Conservation (phyloP, 2,888 invertebrate genomes). For the Drosophila infuscata region DNA sequence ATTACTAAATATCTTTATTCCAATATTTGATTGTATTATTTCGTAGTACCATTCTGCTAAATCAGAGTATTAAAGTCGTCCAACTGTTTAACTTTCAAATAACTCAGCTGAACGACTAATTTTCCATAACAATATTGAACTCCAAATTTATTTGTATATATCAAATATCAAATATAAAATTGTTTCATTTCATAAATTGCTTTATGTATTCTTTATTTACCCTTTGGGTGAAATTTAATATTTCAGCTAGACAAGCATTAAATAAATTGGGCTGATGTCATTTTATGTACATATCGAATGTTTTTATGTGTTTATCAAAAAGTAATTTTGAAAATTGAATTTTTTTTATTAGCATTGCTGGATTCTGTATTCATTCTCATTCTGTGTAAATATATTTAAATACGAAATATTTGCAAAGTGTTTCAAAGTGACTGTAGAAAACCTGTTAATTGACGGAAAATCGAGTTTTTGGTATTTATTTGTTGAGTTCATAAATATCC, state of each 20-base stretch:
- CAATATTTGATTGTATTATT: constrained; percentile 25
- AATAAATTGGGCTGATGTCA: constrained; percentile 17
- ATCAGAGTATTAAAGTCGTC: background rate
- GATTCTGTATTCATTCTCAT: background rate
- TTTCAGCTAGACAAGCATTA: constrained; percentile 17
- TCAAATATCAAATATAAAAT: no score
- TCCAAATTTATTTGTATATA: background rate
- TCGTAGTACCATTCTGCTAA: background rate
- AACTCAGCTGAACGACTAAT: background rate
- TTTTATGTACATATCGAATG: background rate
- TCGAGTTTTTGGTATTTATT: background rate
- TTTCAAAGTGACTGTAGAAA: background rate
- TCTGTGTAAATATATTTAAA: background rate
- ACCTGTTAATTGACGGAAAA: background rate
- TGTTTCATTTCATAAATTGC: constrained; percentile 42
- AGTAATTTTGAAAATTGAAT: background rate
- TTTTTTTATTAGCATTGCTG: background rate
- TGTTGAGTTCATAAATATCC: no score
- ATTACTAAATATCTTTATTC: constrained; percentile 26
- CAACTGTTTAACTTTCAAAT: background rate
- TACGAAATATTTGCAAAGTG: background rate
- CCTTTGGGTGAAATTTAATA: constrained; percentile 42
- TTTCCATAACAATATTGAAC: background rate
- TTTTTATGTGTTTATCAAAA: background rate
- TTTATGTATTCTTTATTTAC: constrained; percentile 32